A percentile compares a stretch with the other conserved stretches of the same genome.
Conservation (phyloP, 2,113 vertebrate species). For the Microtus ochrogaster region DNA sequence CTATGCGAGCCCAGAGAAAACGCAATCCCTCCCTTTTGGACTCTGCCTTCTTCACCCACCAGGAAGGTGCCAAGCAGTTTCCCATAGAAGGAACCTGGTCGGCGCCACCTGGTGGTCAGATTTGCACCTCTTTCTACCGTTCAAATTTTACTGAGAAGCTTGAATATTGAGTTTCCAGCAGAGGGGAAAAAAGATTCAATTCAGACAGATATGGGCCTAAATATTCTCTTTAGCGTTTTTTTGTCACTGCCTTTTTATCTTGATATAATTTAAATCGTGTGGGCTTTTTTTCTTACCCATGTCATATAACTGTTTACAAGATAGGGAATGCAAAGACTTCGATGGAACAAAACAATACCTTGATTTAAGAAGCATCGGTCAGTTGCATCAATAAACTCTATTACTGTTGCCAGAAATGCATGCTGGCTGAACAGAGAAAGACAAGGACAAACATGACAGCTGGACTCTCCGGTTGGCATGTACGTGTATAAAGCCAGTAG, state of each 20-base stretch:
- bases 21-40: neutral
- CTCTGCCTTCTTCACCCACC: neutral
- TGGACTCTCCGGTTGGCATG: neutral
- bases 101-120: conserved; percentile 73
- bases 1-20: conserved; percentile 34
- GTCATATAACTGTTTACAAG: neutral
- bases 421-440: neutral
- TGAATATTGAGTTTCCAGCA: neutral
- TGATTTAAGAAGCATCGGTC: neutral
- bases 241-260: neutral
- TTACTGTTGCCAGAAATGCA: neutral
- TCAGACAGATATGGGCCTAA: neutral
- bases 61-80: conserved; percentile 20
- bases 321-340: neutral
- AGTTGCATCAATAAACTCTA: neutral
- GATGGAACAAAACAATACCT: neutral
- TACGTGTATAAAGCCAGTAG: neutral
- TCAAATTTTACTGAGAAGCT: neutral
- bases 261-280: neutral
- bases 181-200: neutral
- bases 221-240: neutral
- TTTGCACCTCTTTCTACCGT: neutral
- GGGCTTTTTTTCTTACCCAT: conserved; percentile 3
- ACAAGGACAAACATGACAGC: neutral
- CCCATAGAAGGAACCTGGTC: neutral